phyloP scores from a whole-genome alignment of 2,888 invertebrate species.

The Tuta absoluta region DNA sequence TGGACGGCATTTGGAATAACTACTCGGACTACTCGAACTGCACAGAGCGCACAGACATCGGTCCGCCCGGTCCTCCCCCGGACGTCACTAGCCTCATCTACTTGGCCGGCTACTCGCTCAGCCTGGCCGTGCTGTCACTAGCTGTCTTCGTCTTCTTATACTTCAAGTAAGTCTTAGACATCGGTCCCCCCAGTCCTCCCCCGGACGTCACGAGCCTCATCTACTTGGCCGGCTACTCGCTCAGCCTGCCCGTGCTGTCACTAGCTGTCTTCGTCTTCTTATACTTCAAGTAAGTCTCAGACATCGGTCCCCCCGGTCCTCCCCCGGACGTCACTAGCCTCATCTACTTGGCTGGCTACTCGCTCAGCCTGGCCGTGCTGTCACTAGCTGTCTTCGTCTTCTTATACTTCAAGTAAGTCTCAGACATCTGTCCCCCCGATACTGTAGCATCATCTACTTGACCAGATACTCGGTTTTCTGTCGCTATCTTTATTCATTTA shows the following conservation, averaged over 20 bases:
- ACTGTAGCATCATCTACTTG: constrained; percentile 88
- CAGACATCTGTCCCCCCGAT: constrained; percentile 52
- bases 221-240: constrained; percentile 91
- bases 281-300: constrained; percentile 91
- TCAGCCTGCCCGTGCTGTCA: constrained; percentile 90
- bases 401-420: constrained; percentile 93
- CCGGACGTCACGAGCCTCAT: constrained; percentile 88
- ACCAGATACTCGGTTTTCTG: constrained; percentile 86
- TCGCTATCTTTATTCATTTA: no score
- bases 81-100: constrained; percentile 90
- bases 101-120: constrained; percentile 91
- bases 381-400: constrained; percentile 92
- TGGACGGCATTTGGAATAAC: constrained; percentile 91
- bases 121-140: constrained; percentile 88
- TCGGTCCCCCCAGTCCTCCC: constrained; percentile 60
- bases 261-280: constrained; percentile 93
- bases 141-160: constrained; percentile 93
- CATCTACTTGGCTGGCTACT: constrained; percentile 92
- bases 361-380: constrained; percentile 90
- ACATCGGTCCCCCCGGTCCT: constrained; percentile 56
- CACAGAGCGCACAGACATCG: constrained; percentile 80
- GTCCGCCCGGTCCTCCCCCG: constrained; percentile 66
- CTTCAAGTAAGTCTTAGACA: constrained; percentile 89
- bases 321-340: constrained; percentile 87
- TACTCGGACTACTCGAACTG: constrained; percentile 89